A percentile compares a stretch with the other conserved stretches of the same genome.
Conservation (phyloP, 2,888 invertebrate species). For the Plebejus argus region DNA sequence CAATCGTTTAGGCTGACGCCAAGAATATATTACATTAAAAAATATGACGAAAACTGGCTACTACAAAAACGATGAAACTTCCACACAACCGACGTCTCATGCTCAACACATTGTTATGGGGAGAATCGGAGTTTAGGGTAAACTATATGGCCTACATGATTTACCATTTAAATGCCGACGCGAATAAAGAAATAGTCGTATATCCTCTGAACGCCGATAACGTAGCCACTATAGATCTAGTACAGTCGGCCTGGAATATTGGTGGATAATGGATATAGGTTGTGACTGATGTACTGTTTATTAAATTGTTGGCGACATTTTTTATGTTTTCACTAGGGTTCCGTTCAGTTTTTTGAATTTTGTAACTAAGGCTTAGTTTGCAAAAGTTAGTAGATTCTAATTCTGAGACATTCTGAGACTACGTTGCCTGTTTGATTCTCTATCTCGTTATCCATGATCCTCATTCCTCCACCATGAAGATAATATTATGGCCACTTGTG, state of each 20-base stretch:
- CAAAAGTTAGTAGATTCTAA: no score
- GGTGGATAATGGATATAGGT: neutral
- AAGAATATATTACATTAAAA: no score
- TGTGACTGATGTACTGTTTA: neutral
- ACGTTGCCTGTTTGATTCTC: no score
- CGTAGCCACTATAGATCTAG: conserved; percentile 49
- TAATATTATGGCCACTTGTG: no score
- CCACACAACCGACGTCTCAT: neutral
- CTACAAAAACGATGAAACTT: neutral
- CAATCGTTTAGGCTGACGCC: no score
- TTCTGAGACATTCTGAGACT: no score
- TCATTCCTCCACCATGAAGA: no score
- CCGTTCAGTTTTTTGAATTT: no score
- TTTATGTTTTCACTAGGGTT: neutral
- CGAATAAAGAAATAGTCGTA: conserved; percentile 33
- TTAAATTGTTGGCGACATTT: neutral
- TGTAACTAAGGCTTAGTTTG: no score
- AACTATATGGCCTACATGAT: conserved; percentile 29
- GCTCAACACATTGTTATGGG: conserved; percentile 9
- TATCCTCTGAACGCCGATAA: conserved; percentile 39
- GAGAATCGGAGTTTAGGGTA: neutral
- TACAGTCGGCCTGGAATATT: conserved; percentile 49
- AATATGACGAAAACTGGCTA: neutral
- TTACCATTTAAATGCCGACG: conserved; percentile 32
- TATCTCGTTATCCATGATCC: no score